phyloP scores from a whole-genome alignment of 2,113 vertebrate genomes.

The Callionymus lyra region DNA sequence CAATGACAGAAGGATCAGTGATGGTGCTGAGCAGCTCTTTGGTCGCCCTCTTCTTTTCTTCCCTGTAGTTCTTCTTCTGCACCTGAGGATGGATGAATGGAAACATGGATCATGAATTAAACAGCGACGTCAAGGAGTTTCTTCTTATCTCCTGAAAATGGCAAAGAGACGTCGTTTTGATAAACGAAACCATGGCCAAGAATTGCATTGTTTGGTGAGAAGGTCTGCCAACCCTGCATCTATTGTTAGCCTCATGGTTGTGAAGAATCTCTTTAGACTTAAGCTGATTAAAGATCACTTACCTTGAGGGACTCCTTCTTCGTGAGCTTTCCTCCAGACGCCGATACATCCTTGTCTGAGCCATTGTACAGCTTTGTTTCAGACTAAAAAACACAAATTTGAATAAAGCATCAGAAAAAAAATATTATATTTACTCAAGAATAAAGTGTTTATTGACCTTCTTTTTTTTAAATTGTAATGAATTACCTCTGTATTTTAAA shows the following conservation, averaged over 20 bases:
- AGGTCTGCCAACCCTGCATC: no score
- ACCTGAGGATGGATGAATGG: conserved; percentile 64
- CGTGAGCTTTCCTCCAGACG: conserved; percentile 87
- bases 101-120: background rate
- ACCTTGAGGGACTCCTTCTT: conserved; percentile 99
- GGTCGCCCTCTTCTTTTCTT: conserved; percentile 95
- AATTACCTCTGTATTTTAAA: no score
- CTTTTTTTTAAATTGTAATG: no score
- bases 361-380: conserved; percentile 98
- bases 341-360: conserved; percentile 87
- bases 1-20: conserved; percentile 93
- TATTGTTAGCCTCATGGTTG: no score
- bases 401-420: no score
- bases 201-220: no score
- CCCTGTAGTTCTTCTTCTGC: conserved; percentile 98
- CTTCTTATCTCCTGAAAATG: no score
- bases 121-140: no score
- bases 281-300: conserved; percentile 26
- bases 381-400: conserved; percentile 68
- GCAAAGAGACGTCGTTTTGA: no score
- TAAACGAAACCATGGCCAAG: background rate
- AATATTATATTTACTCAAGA: no score
- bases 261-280: conserved; percentile 3
- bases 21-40: conserved; percentile 97
- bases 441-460: no score